Evolutionary conservation across 2,888 invertebrate genomes (phyloP).

Genomic region (Polydrusus cervinus): DNA sequence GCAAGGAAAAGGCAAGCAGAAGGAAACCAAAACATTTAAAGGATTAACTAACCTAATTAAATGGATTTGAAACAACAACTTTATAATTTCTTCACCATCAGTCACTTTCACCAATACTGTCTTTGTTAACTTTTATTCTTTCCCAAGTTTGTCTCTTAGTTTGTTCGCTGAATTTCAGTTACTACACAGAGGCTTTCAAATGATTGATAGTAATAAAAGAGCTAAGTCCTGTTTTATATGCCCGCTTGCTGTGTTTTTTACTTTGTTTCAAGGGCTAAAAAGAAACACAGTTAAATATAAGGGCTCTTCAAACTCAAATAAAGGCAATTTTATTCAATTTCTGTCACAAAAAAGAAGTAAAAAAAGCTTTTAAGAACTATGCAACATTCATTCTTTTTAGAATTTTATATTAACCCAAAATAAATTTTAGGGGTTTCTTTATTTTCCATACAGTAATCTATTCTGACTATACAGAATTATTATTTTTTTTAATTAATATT

Average conservation of each 20-base stretch:
- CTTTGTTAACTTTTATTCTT: conserved; percentile 10
- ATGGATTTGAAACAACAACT: conserved; percentile 19
- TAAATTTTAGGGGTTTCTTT: too few species aligned
- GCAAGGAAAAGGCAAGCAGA: conserved; percentile 21
- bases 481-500: too few species aligned
- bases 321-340: conserved; percentile 19
- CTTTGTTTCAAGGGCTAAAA: conserved; percentile 26
- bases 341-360: neutral
- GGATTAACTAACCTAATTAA: conserved; percentile 21
- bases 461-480: too few species aligned
- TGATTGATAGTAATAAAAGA: conserved; percentile 20
- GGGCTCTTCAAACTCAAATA: conserved; percentile 19
- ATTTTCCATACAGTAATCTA: too few species aligned
- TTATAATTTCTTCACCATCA: conserved; percentile 17
- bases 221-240: conserved; percentile 17
- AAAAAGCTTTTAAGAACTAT: neutral
- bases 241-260: conserved; percentile 17
- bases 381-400: conserved; percentile 3
- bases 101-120: conserved; percentile 13
- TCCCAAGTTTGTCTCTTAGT: neutral
- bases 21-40: conserved; percentile 14
- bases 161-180: neutral
- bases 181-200: conserved; percentile 12
- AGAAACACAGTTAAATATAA: conserved; percentile 24
- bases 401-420: too few species aligned